A percentile compares a stretch with the other conserved stretches of the same genome.
Evolutionary conservation across 2,113 vertebrate genomes (phyloP).

Genomic region (Ptyas mucosa): DNA sequence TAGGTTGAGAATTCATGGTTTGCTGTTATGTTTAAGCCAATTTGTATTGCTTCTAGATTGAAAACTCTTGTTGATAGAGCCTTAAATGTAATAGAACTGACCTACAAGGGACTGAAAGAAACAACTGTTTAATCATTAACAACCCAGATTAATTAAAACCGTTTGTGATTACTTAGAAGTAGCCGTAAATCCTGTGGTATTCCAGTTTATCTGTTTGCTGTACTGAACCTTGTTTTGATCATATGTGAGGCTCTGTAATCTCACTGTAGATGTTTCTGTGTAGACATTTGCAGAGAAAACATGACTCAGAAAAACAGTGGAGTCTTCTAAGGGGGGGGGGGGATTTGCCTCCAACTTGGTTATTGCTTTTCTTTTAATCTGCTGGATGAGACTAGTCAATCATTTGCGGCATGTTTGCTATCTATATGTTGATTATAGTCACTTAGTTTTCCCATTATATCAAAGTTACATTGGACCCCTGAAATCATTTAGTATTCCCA

Average conservation of each 20-base stretch:
- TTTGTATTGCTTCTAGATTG: background rate
- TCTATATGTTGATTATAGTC: background rate
- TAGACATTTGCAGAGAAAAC: background rate
- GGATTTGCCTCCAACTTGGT: background rate
- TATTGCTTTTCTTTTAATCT: background rate
- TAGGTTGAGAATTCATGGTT: background rate
- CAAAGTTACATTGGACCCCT: background rate
- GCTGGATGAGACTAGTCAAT: background rate
- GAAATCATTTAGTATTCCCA: background rate
- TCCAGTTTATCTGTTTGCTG: background rate
- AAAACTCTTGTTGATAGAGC: background rate
- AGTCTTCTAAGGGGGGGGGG: background rate
- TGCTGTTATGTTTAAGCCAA: background rate
- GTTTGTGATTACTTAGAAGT: background rate
- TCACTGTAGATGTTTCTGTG: background rate
- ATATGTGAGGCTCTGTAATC: background rate
- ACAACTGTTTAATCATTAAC: slow-evolving; percentile 15
- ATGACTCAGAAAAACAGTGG: background rate
- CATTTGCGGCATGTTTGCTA: background rate
- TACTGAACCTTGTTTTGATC: slow-evolving; percentile 1
- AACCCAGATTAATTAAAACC: background rate
- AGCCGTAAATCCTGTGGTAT: slow-evolving; percentile 3
- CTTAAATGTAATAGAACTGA: background rate
- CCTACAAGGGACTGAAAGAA: background rate
- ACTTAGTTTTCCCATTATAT: background rate